Percentiles rank a stretch among this genome's conserved stretches.
These are phyloP conservation scores for Nomada fabriciana DNA, from an alignment of 2,888 invertebrate species.

Conservation along the genomic window DNA sequence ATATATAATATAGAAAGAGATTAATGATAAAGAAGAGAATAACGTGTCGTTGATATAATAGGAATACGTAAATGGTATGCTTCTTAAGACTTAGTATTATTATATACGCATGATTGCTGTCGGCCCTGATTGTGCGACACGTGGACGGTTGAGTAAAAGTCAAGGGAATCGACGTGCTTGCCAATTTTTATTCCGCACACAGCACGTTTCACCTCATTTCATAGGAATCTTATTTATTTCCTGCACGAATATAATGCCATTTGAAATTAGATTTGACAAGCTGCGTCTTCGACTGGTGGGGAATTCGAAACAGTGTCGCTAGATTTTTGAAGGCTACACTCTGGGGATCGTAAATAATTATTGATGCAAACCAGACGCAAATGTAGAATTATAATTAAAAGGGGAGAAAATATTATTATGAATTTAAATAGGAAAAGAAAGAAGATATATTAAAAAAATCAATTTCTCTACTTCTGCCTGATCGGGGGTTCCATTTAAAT, in stretches of 20 bases:
- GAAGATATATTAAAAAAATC: too few species aligned
- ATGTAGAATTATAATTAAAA: too few species aligned
- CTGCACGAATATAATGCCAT: too few species aligned
- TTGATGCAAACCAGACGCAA: too few species aligned
- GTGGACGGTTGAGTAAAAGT: background rate
- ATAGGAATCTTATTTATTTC: background rate
- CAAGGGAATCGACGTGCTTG: background rate
- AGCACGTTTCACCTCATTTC: background rate
- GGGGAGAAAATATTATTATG: too few species aligned
- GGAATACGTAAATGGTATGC: conserved; percentile 53
- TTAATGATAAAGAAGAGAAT: conserved; percentile 39
- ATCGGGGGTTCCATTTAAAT: too few species aligned
- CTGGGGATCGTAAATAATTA: too few species aligned
- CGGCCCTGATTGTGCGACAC: background rate
- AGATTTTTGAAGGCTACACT: too few species aligned
- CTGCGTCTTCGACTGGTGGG: too few species aligned
- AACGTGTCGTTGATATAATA: conserved; percentile 38
- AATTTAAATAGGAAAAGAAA: too few species aligned
- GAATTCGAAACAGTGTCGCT: background rate
- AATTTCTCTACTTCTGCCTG: too few species aligned
- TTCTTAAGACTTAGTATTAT: conserved; percentile 63
- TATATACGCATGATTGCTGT: conserved; percentile 34
- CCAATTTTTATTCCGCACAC: background rate
- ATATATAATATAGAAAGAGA: conserved; percentile 22
- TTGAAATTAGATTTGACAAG: too few species aligned